These are phyloP conservation scores for Cyclopterus lumpus DNA, from an alignment of 2,797 vertebrate species.

Conservation along the genomic window DNA sequence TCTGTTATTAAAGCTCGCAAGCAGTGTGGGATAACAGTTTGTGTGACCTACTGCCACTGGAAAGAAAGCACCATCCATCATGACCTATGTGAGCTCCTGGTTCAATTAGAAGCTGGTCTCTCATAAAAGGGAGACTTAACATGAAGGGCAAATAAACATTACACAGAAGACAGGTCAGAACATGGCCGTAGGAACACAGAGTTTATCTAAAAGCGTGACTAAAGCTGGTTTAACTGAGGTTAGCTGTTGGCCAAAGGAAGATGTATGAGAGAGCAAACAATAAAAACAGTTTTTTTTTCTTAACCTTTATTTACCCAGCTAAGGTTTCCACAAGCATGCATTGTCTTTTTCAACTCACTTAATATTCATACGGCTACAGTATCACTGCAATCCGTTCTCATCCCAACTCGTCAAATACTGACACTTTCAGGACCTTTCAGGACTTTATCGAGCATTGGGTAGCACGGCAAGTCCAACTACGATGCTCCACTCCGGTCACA, in stretches of 20 bases:
- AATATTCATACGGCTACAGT: slow-evolving; percentile 13
- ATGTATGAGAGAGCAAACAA: slow-evolving; percentile 40
- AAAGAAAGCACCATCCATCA: slow-evolving; percentile 73
- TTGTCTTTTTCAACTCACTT: slow-evolving; percentile 19
- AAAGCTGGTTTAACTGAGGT: slow-evolving; percentile 31
- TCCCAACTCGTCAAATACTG: not conserved
- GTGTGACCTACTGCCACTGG: slow-evolving; percentile 63
- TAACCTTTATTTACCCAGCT: slow-evolving; percentile 22
- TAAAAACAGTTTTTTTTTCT: not conserved
- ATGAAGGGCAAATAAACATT: slow-evolving; percentile 58
- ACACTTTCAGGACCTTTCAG: not conserved
- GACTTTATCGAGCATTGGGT: not conserved
- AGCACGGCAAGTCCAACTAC: not conserved
- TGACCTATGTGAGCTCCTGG: slow-evolving; percentile 50
- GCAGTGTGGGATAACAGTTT: slow-evolving; percentile 58
- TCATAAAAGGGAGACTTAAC: slow-evolving; percentile 45
- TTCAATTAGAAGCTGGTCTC: slow-evolving; percentile 46
- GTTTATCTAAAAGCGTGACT: slow-evolving; percentile 42
- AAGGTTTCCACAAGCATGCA: not conserved
- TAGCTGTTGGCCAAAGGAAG: slow-evolving; percentile 19
- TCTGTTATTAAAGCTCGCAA: slow-evolving; percentile 54
- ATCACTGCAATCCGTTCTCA: not conserved
- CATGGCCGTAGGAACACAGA: not conserved
- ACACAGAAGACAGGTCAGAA: slow-evolving; percentile 13
- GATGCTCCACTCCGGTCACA: not conserved